A percentile compares a stretch with the other conserved stretches of the same genome.
Conservation (phyloP, 2,888 invertebrate species). For the Tachina grossa region DNA sequence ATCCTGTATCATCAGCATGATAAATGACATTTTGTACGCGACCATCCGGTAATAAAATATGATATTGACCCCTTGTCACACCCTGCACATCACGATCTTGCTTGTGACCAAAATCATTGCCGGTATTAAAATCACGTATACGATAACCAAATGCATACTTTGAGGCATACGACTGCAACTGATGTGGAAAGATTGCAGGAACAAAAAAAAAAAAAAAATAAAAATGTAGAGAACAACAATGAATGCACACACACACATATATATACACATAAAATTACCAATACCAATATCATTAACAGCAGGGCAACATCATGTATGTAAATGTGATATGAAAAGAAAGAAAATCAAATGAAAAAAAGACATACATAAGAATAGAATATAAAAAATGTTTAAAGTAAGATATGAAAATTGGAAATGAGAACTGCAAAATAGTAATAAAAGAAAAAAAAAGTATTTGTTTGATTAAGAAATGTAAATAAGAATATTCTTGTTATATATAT, state of each 20-base stretch:
- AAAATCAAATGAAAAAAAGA: conserved; percentile 24
- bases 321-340: conserved; percentile 65
- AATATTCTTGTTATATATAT: conserved; percentile 23
- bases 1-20: conserved; percentile 89
- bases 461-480: conserved; percentile 65
- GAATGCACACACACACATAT: conserved; percentile 2
- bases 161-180: conserved; percentile 85
- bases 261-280: neutral
- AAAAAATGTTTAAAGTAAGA: conserved; percentile 31
- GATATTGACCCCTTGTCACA: conserved; percentile 88
- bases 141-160: conserved; percentile 88
- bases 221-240: neutral
- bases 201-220: too few relatives aligned
- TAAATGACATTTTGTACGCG: conserved; percentile 90
- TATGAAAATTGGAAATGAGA: conserved; percentile 57
- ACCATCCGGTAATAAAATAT: conserved; percentile 91
- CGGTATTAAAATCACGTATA: conserved; percentile 88
- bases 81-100: conserved; percentile 87
- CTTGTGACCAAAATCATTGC: conserved; percentile 90
- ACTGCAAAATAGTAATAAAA: neutral
- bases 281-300: conserved; percentile 2
- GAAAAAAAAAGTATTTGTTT: conserved; percentile 38
- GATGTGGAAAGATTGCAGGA: conserved; percentile 70
- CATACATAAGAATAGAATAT: conserved; percentile 37
- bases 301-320: conserved; percentile 28